Conservation (phyloP, 2,113 vertebrate species). For the Pyrgilauda ruficollis region DNA sequence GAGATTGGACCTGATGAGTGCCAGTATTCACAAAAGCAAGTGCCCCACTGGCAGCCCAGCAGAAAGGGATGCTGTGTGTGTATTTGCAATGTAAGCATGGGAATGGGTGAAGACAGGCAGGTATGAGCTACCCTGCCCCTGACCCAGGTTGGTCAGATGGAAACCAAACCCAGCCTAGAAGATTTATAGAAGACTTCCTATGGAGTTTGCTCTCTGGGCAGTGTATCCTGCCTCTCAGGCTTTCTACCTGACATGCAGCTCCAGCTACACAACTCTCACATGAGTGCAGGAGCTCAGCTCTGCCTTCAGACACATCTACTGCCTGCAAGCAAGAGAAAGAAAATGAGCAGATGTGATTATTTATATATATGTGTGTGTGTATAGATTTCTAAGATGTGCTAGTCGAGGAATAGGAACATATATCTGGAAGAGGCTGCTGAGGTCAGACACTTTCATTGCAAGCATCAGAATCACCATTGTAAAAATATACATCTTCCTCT, state of each 20-base stretch:
- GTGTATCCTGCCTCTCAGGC: background rate
- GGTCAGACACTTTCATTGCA: background rate
- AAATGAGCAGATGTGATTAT: background rate
- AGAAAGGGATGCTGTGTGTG: background rate
- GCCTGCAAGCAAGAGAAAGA: background rate
- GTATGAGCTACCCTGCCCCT: background rate
- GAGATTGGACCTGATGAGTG: background rate
- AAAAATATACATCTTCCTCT: background rate
- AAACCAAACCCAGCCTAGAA: background rate
- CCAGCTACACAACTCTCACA: background rate
- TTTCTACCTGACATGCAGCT: background rate
- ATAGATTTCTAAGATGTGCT: background rate
- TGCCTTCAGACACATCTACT: background rate
- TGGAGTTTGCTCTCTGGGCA: background rate
- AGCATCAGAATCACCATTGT: background rate
- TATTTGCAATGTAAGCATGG: background rate
- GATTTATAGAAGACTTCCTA: background rate
- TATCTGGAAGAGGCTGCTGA: background rate
- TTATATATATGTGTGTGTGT: background rate
- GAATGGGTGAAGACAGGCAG: background rate
- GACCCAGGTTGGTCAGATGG: background rate
- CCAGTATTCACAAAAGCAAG: background rate
- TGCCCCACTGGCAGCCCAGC: background rate
- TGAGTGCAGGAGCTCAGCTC: background rate
- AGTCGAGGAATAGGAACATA: background rate